Conservation (phyloP, 2,888 invertebrate genomes). For the Microctonus brassicae region DNA sequence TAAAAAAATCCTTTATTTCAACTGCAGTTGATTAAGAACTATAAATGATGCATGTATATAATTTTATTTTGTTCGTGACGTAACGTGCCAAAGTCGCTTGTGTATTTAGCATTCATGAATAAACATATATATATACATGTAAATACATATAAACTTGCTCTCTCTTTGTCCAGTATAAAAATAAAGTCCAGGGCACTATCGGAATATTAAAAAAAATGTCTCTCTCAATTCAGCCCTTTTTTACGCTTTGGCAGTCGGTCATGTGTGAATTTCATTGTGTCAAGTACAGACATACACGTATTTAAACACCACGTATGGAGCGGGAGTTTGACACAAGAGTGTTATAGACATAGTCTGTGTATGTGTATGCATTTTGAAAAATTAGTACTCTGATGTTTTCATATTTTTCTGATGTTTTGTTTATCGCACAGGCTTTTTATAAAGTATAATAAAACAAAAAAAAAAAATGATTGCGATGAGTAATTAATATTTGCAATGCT, state of each 20-base stretch:
- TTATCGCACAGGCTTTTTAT: conserved; percentile 13
- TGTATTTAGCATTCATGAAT: not conserved
- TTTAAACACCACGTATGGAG: not conserved
- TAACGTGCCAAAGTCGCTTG: not conserved
- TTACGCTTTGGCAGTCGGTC: conserved; percentile 15
- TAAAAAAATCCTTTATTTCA: conserved; percentile 11
- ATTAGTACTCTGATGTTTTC: conserved; percentile 29
- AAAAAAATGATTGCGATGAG: no score
- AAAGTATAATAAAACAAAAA: no score
- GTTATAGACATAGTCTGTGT: not conserved
- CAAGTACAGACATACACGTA: conserved; percentile 1
- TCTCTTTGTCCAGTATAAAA: conserved; percentile 6
- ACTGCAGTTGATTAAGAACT: no score
- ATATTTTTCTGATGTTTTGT: conserved; percentile 28
- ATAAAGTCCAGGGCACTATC: conserved; percentile 54
- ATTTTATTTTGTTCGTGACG: conserved; percentile 30
- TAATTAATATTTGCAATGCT: no score
- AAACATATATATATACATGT: not conserved
- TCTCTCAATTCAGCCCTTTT: conserved; percentile 5
- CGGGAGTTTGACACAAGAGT: not conserved
- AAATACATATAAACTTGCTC: not conserved
- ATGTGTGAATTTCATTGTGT: conserved; percentile 15
- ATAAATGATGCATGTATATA: not conserved
- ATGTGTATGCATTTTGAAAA: conserved; percentile 26
- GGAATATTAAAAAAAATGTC: conserved; percentile 61